phyloP scores from a whole-genome alignment of 2,888 invertebrate species.

The Bhutanitis thaidina region DNA sequence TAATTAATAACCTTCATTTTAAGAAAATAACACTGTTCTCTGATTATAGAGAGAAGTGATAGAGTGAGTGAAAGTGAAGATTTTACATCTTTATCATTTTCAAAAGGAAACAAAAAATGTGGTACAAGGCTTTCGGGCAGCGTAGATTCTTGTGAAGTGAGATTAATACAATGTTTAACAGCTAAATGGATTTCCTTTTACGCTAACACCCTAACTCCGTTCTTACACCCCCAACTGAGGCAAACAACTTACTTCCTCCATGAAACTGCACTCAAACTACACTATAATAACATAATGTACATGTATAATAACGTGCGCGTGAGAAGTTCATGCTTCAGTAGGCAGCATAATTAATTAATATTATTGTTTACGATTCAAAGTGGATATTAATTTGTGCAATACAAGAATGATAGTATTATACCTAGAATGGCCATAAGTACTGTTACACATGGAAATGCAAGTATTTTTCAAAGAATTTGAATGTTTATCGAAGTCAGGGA shows the following conservation, averaged over 20 bases:
- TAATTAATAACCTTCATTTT: too few relatives aligned
- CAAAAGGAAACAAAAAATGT: too few relatives aligned
- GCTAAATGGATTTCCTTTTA: slow-evolving; percentile 64
- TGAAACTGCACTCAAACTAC: slow-evolving; percentile 45
- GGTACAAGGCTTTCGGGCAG: slow-evolving; percentile 36
- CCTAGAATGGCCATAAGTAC: too few relatives aligned
- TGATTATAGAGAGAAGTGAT: too few relatives aligned
- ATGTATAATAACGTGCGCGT: slow-evolving; percentile 21
- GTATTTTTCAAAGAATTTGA: too few relatives aligned
- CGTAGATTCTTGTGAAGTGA: slow-evolving; percentile 36
- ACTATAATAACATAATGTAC: slow-evolving; percentile 25
- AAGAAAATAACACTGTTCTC: too few relatives aligned
- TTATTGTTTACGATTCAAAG: slow-evolving; percentile 32
- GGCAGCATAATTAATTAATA: slow-evolving; percentile 43
- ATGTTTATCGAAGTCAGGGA: too few relatives aligned
- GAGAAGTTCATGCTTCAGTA: slow-evolving; percentile 38
- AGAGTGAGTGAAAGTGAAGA: too few relatives aligned
- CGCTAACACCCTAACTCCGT: slow-evolving; percentile 26
- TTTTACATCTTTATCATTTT: too few relatives aligned
- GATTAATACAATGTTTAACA: slow-evolving; percentile 59
- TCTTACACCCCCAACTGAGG: slow-evolving; percentile 19
- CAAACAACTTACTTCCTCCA: slow-evolving; percentile 31
- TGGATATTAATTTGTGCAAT: too few relatives aligned
- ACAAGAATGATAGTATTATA: too few relatives aligned
- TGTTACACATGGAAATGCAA: too few relatives aligned